phyloP scores from a whole-genome alignment of 1,140 invertebrate species.

The Nasonia longicornis region DNA sequence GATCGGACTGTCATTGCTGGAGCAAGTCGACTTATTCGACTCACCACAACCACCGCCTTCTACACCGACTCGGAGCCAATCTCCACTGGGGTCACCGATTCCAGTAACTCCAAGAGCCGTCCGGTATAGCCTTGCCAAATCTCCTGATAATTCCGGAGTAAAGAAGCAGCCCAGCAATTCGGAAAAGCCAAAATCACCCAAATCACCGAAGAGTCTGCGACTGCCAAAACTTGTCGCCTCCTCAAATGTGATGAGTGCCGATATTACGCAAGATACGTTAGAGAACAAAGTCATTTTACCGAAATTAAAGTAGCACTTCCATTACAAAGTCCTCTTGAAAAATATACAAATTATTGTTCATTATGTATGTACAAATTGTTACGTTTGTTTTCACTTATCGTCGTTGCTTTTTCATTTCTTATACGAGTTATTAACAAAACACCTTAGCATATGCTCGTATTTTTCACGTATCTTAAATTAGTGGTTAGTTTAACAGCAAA shows the following conservation, averaged over 20 bases:
- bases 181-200: slow-evolving; percentile 14
- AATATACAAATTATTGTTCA: slow-evolving; percentile 7
- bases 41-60: slow-evolving; percentile 57
- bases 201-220: slow-evolving; percentile 50
- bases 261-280: slow-evolving; percentile 25
- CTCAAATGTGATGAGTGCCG: slow-evolving; percentile 6
- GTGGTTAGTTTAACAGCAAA: background rate
- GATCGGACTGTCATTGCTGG: background rate
- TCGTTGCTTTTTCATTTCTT: background rate
- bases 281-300: slow-evolving; percentile 52
- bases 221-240: slow-evolving; percentile 52
- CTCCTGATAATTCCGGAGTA: slow-evolving; percentile 55
- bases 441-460: background rate
- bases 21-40: background rate
- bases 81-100: slow-evolving; percentile 38
- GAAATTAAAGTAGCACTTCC: slow-evolving; percentile 50
- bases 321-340: background rate
- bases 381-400: background rate
- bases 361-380: slow-evolving; percentile 17
- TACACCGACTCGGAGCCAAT: slow-evolving; percentile 51
- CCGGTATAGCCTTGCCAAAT: slow-evolving; percentile 56
- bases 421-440: background rate
- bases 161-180: slow-evolving; percentile 45
- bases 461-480: slow-evolving; percentile 9
- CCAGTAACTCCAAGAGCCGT: slow-evolving; percentile 58